phyloP scores from a whole-genome alignment of 2,888 invertebrate genomes.

The Gnatocerus cornutus region DNA sequence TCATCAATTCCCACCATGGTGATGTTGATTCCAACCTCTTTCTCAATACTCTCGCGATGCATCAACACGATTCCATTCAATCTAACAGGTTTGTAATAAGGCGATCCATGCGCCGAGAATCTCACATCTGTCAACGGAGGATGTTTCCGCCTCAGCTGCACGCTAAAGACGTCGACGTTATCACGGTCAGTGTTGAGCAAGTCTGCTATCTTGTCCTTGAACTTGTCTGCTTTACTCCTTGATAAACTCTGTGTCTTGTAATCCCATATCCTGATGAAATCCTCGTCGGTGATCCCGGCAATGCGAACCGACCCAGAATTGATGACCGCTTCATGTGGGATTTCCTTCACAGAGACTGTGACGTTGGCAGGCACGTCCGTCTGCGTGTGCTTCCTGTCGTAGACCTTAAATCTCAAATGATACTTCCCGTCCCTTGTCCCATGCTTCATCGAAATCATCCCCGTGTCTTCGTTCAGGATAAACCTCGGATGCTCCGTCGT shows the following conservation, averaged over 20 bases:
- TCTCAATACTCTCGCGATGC: conserved; percentile 95
- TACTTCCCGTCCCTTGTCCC: conserved; percentile 92
- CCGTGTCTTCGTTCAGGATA: conserved; percentile 91
- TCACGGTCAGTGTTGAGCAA: conserved; percentile 88
- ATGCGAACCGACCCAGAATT: conserved; percentile 96
- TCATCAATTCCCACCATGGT: conserved; percentile 99
- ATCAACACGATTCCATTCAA: conserved; percentile 95
- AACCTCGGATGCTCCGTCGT: conserved; percentile 87
- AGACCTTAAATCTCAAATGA: conserved; percentile 86
- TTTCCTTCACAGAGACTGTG: conserved; percentile 93
- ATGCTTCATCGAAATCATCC: conserved; percentile 96
- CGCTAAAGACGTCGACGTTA: conserved; percentile 97
- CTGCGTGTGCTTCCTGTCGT: conserved; percentile 95
- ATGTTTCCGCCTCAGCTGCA: conserved; percentile 89
- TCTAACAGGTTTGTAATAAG: conserved; percentile 95
- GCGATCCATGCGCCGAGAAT: conserved; percentile 96
- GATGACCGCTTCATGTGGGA: conserved; percentile 95
- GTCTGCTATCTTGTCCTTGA: conserved; percentile 90
- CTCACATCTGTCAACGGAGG: conserved; percentile 93
- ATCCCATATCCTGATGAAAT: conserved; percentile 96
- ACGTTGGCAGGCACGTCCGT: conserved; percentile 98
- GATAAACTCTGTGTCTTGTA: conserved; percentile 89
- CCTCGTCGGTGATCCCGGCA: conserved; percentile 95
- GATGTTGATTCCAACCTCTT: conserved; percentile 95
- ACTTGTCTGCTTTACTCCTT: conserved; percentile 91